Evolutionary conservation across 2,888 invertebrate genomes (phyloP).

Genomic region (Pterobdella sp.): DNA sequence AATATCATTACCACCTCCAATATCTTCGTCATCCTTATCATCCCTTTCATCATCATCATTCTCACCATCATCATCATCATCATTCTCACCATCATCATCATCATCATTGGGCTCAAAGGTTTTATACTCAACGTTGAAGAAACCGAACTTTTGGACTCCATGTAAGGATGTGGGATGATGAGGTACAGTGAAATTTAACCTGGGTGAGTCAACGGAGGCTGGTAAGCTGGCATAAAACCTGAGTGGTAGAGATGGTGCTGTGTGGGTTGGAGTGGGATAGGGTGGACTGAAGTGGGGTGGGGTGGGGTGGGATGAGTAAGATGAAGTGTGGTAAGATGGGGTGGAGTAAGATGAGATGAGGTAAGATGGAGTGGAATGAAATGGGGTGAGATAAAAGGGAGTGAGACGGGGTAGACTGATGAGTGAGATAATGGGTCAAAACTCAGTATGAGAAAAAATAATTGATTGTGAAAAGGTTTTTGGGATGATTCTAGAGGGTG

Average conservation of each 20-base stretch:
- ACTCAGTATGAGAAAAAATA: no score
- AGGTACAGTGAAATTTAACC: slow-evolving; percentile 20
- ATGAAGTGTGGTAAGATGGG: neutral
- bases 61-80: neutral
- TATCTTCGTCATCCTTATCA: neutral
- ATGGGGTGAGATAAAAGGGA: neutral
- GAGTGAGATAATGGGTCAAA: neutral
- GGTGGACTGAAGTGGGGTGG: neutral
- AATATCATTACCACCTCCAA: neutral
- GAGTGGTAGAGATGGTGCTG: neutral
- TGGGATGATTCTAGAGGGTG: no score
- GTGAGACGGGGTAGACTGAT: neutral
- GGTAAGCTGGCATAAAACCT: neutral
- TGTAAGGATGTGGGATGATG: neutral
- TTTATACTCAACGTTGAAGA: neutral
- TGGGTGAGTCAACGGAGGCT: neutral
- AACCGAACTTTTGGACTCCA: neutral
- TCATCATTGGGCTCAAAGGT: no score
- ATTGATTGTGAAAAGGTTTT: no score
- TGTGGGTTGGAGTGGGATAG: neutral
- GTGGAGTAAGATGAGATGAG: neutral
- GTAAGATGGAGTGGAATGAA: neutral
- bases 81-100: neutral
- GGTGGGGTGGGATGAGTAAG: neutral
- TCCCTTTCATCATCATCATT: neutral